These are phyloP conservation scores for Microplitis demolitor DNA, from an alignment of 1,140 invertebrate species.

Conservation along the genomic window DNA sequence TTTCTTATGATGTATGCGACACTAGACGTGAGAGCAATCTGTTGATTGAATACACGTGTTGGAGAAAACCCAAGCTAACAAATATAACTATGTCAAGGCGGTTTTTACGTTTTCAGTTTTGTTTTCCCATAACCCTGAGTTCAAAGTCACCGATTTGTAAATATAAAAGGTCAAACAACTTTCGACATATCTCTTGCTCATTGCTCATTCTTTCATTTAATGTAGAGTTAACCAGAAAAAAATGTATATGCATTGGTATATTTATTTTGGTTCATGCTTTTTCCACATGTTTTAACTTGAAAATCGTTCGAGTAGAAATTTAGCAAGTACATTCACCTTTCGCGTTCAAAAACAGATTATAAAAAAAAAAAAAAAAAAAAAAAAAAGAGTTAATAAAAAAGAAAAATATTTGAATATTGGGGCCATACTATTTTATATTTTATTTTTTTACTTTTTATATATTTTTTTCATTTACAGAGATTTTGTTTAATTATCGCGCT, in stretches of 20 bases:
- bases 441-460: neutral
- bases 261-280: neutral
- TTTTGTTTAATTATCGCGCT: neutral
- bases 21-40: neutral
- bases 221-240: too few species aligned
- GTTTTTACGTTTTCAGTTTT: slow-evolving; percentile 20
- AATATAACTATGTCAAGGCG: slow-evolving; percentile 36
- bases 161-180: slow-evolving; percentile 15
- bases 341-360: too few species aligned
- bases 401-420: neutral
- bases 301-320: too few species aligned
- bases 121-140: slow-evolving; percentile 26
- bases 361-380: too few species aligned
- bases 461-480: neutral
- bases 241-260: too few species aligned
- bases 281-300: too few species aligned
- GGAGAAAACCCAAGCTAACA: slow-evolving; percentile 29
- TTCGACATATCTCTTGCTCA: neutral
- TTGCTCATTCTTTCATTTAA: neutral
- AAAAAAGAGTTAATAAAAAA: too few species aligned
- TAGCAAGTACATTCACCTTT: too few species aligned
- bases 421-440: neutral
- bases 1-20: neutral
- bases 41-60: slow-evolving; percentile 17
- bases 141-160: slow-evolving; percentile 32